phyloP scores from a whole-genome alignment of 64 coral and sea anemone genomes.

The Stichodactyla mertensii region DNA sequence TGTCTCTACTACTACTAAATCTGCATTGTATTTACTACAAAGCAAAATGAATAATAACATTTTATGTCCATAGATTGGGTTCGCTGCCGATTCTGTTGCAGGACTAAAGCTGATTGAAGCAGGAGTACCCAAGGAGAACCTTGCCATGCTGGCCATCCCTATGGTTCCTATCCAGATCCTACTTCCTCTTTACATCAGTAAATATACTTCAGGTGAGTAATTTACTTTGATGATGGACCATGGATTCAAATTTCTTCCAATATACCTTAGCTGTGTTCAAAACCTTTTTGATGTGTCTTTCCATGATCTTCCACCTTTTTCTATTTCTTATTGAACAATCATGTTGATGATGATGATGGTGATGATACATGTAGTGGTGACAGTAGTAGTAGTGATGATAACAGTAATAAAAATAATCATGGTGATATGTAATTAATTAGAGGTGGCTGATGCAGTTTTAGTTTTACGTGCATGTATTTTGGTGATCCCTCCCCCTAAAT shows the following conservation, averaged over 20 bases:
- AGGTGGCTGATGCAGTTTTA: no score
- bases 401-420: no score
- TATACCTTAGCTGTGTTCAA: not conserved
- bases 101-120: conserved; percentile 95
- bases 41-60: not conserved
- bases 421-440: no score
- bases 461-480: no score
- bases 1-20: no score
- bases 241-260: not conserved
- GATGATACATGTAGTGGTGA: no score
- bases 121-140: conserved; percentile 89
- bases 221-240: not conserved
- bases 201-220: conserved; percentile 77
- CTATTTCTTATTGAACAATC: no score
- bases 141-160: conserved; percentile 90
- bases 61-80: conserved; percentile 65
- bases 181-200: conserved; percentile 83
- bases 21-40: not conserved
- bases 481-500: no score
- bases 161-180: conserved; percentile 96
- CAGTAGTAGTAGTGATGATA: no score
- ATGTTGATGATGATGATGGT: no score
- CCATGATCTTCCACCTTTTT: no score
- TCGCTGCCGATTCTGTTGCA: conserved; percentile 84
- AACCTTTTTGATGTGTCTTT: no score